phyloP scores from a whole-genome alignment of 2,113 vertebrate species.

The Entomyzon cyanotis region DNA sequence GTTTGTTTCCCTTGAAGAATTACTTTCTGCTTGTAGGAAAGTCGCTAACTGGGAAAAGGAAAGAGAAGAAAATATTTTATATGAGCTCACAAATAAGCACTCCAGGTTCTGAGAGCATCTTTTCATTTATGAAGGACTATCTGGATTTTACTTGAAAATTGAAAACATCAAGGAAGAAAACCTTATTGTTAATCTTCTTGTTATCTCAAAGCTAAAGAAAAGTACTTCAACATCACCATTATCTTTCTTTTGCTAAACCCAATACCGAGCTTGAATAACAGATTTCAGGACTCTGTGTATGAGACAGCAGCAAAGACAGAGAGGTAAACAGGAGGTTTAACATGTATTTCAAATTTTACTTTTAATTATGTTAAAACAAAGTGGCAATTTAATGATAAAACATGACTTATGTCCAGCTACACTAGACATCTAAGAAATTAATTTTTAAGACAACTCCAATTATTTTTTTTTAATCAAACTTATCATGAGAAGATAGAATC shows the following conservation, averaged over 20 bases:
- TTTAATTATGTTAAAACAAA: not conserved
- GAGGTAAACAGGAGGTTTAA: not conserved
- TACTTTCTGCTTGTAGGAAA: not conserved
- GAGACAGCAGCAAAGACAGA: not conserved
- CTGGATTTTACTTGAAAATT: not conserved
- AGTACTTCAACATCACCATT: not conserved
- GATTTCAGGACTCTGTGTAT: not conserved
- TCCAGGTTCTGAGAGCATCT: not conserved
- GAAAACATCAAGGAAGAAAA: not conserved
- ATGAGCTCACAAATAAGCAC: not conserved
- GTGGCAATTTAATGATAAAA: not conserved
- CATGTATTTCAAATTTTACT: not conserved
- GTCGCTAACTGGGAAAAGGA: not conserved
- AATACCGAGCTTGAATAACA: not conserved
- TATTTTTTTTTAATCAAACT: not conserved
- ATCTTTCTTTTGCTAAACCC: not conserved
- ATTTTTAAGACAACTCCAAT: not conserved
- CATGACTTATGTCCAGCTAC: not conserved
- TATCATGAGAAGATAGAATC: not conserved
- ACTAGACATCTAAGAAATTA: not conserved
- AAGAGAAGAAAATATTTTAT: not conserved
- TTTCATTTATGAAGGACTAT: not conserved
- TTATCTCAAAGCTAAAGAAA: not conserved
- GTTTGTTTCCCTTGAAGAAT: not conserved
- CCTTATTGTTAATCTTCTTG: too few species aligned